Conservation (phyloP, 2,113 vertebrate genomes). For the Pungitius pungitius region DNA sequence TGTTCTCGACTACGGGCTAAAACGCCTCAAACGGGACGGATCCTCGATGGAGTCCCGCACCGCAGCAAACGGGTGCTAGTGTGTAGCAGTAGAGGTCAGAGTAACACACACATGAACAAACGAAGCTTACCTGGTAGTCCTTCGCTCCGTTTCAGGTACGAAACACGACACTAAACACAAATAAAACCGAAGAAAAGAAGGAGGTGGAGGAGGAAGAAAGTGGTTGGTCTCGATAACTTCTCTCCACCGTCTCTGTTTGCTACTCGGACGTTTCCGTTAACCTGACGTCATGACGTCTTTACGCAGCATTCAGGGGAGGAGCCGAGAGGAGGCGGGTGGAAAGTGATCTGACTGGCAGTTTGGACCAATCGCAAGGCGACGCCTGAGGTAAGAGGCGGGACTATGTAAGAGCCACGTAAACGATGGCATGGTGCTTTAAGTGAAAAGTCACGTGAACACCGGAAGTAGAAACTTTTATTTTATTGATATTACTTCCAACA, state of each 20-base stretch:
- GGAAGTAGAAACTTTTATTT: background rate
- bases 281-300: conserved; percentile 28
- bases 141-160: background rate
- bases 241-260: background rate
- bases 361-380: conserved; percentile 32
- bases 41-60: background rate
- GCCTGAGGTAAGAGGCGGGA: background rate
- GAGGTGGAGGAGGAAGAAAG: background rate
- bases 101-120: background rate
- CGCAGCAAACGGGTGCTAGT: background rate
- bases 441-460: conserved; percentile 5
- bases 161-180: background rate
- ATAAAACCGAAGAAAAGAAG: background rate
- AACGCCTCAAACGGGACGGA: rapidly evolving
- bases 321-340: too few species aligned
- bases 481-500: too few species aligned
- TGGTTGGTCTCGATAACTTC: background rate
- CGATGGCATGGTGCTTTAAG: background rate
- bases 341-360: rapidly evolving
- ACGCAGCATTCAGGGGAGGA: background rate
- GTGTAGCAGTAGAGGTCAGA: conserved; percentile 55
- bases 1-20: rapidly evolving
- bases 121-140: conserved; percentile 33
- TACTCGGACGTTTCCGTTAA: conserved; percentile 13
- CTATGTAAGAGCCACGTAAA: conserved; percentile 37